Percentiles rank a stretch among this genome's conserved stretches.
phyloP scores from a whole-genome alignment of 2,113 vertebrate species.

The Otolemur garnettii region DNA sequence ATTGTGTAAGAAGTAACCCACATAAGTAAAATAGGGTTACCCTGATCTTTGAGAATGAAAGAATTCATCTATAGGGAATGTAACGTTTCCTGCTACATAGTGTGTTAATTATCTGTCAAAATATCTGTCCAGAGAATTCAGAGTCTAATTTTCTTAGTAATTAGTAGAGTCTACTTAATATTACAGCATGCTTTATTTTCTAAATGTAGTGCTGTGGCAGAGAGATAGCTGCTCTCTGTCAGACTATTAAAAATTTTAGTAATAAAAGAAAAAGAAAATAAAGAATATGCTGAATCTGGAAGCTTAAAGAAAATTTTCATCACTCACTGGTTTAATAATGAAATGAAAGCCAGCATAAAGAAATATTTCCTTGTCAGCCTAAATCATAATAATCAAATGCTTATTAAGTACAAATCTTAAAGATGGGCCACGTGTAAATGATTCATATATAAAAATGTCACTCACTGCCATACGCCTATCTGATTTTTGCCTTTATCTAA shows the following conservation, averaged over 20 bases:
- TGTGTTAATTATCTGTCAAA: conserved; percentile 66
- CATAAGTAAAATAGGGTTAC: conserved; percentile 64
- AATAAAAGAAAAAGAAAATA: conserved; percentile 3
- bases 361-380: neutral
- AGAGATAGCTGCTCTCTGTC: neutral
- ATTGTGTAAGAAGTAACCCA: conserved; percentile 9
- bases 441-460: neutral
- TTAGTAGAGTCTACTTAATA: conserved; percentile 62
- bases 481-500: conserved; percentile 35
- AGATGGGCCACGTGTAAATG: neutral
- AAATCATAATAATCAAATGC: neutral
- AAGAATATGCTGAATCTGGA: neutral
- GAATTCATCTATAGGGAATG: conserved; percentile 29
- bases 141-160: conserved; percentile 63
- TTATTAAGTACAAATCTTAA: neutral
- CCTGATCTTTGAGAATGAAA: conserved; percentile 65
- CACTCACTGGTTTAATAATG: conserved; percentile 17
- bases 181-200: neutral
- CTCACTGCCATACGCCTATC: neutral
- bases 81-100: conserved; percentile 1
- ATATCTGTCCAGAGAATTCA: conserved; percentile 66
- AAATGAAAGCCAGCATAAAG: conserved; percentile 13
- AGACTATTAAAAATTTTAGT: neutral
- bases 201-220: neutral
- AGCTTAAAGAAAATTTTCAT: conserved; percentile 26